Base-by-base conservation (phyloP, 2,888 invertebrate genomes). In the Limenitis camilla region DNA sequence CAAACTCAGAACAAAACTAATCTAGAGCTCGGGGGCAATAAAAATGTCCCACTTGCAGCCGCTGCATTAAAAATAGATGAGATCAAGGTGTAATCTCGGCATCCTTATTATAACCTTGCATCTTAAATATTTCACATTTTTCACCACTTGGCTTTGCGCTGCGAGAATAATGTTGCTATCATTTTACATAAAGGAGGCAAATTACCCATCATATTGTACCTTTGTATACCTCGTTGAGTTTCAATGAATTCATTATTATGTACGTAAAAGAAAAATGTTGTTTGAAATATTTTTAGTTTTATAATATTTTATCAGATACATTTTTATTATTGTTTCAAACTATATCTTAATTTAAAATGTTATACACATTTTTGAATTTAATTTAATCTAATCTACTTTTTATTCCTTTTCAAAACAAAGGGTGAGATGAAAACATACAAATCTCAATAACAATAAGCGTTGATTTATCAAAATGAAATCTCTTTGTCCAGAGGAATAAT, bases 1-100 rank as follows among this genome's bases (percentile, higher is more conserved):
- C 86, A 86, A 84, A 85, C 78, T 74, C 78, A 79, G 79, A 84
- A 87, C 85, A 85, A 86, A 85, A 84, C 85, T 86, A 85, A 87
- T 87, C 84, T 81, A 76, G 72, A 76, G 77, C 80, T 71, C 69
- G 67, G 74, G 79, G 78, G 84, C 80, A 83, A 85, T 86, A 87
- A 87, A 87, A 86, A 81, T 78, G 81, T 83, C 83, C 80, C 80
- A 78, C 76, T 80, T 78, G 79, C 74, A 67, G 65, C 71, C 70
- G 71, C 66, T 69, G 74, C 73, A 74, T 83, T 80, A 80, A 84
- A 84, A 80, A 85, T 84, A 79, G 75, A 87, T 78, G 84, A 80
- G 73, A 64, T 66, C 76, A 80, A 84, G 85, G 85, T 83, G 85
- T 85, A 84, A 85, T 85, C 86, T 82, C 81, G 64, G 76, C 74